Conservation (phyloP, 2,797 vertebrate species). For the Spinibarbus caldwelli region DNA sequence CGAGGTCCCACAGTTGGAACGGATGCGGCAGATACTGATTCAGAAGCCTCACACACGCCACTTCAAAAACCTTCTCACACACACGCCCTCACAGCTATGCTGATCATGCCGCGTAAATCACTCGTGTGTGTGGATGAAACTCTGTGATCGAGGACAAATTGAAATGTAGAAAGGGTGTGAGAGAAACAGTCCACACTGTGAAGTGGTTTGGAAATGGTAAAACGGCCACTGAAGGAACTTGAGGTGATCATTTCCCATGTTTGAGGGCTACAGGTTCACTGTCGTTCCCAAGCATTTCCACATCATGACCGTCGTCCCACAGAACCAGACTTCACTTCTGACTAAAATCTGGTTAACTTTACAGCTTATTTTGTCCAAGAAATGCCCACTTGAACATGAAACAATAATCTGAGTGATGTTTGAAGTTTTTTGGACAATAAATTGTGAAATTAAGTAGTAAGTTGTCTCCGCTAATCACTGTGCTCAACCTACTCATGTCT, state of each 20-base stretch:
- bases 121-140: not conserved
- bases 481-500: not conserved
- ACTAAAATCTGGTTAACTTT: not conserved
- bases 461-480: not conserved
- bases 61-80: conserved; percentile 32
- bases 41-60: conserved; percentile 20
- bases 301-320: no score
- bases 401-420: not conserved
- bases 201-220: conserved; percentile 14
- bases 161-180: conserved; percentile 37
- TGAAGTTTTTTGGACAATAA: not conserved
- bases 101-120: not conserved
- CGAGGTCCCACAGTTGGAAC: conserved; percentile 17
- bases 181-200: conserved; percentile 9
- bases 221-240: not conserved
- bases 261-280: not conserved
- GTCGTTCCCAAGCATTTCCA: not conserved
- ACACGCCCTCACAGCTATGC: conserved; percentile 31
- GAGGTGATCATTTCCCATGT: not conserved
- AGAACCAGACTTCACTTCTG: not conserved
- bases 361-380: not conserved
- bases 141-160: conserved; percentile 4
- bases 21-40: conserved; percentile 17
- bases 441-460: not conserved
- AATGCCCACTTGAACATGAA: not conserved